Evolutionary conservation across 2,888 invertebrate species (phyloP).

Genomic region (Clostera curtula): DNA sequence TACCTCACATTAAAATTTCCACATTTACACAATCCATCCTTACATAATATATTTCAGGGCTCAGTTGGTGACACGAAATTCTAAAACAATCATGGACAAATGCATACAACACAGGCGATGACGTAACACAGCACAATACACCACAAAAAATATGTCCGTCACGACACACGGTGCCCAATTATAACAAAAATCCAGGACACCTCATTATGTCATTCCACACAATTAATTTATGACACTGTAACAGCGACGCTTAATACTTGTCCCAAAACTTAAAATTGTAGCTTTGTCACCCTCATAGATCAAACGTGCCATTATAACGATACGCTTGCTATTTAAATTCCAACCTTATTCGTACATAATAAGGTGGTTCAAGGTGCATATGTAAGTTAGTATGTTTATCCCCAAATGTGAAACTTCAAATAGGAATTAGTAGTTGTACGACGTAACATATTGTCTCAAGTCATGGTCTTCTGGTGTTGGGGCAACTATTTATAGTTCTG

Average conservation of each 20-base stretch:
- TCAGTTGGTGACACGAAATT: no score
- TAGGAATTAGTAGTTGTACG: constrained; percentile 48
- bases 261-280: constrained; percentile 49
- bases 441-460: constrained; percentile 47
- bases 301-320: constrained; percentile 20
- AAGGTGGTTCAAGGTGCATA: constrained; percentile 6
- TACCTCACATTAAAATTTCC: no score
- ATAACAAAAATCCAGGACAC: constrained; percentile 36
- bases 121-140: no score
- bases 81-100: no score
- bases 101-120: no score
- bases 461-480: constrained; percentile 26
- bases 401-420: constrained; percentile 53
- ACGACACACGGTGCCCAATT: constrained; percentile 35
- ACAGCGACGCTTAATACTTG: constrained; percentile 51
- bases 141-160: constrained; percentile 21
- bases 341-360: constrained; percentile 3
- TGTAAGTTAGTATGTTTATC: constrained; percentile 14
- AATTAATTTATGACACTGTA: constrained; percentile 43
- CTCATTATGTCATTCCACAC: constrained; percentile 60
- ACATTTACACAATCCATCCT: no score
- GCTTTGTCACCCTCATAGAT: constrained; percentile 40
- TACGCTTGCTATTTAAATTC: constrained; percentile 5
- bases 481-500: constrained; percentile 13
- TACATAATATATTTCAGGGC: no score